Evolutionary conservation across 2,888 invertebrate species (phyloP).

Genomic region (Anticlea derivata): DNA sequence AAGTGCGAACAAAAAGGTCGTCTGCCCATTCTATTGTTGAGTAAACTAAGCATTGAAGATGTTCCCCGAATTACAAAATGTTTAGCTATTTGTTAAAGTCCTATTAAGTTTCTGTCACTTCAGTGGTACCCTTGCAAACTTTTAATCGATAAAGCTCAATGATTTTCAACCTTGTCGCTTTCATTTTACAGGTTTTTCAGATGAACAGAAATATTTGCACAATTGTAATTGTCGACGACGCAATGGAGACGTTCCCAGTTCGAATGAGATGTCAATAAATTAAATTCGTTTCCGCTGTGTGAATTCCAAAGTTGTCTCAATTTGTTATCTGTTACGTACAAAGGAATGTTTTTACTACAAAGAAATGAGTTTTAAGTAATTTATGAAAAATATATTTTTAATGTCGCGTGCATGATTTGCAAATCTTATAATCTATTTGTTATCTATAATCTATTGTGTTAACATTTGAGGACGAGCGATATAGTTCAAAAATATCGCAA

Average conservation of each 20-base stretch:
- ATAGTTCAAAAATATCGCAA: too few relatives aligned
- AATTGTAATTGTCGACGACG: slow-evolving; percentile 73
- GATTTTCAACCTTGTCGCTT: slow-evolving; percentile 41
- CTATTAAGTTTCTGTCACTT: slow-evolving; percentile 80
- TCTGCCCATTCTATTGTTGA: slow-evolving; percentile 70
- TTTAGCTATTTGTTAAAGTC: slow-evolving; percentile 83
- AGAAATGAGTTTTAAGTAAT: slow-evolving; percentile 51
- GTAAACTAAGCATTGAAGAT: slow-evolving; percentile 74
- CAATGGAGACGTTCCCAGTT: slow-evolving; percentile 67
- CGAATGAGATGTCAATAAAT: slow-evolving; percentile 81
- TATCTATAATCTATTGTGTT: too few relatives aligned
- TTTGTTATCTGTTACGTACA: slow-evolving; percentile 71
- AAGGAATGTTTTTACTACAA: slow-evolving; percentile 52
- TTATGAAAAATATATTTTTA: slow-evolving; percentile 53
- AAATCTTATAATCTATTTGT: too few relatives aligned
- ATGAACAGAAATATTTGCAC: slow-evolving; percentile 41
- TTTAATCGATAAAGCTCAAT: slow-evolving; percentile 2
- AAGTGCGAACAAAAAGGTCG: slow-evolving; percentile 62
- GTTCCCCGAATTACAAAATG: slow-evolving; percentile 80
- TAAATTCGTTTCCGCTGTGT: slow-evolving; percentile 80
- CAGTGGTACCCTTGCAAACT: slow-evolving; percentile 56
- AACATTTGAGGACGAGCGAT: too few relatives aligned
- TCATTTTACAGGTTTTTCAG: slow-evolving; percentile 32
- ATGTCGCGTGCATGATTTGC: slow-evolving; percentile 53
- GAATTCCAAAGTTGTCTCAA: slow-evolving; percentile 77